Evolutionary conservation across 2,888 invertebrate genomes (phyloP).

Genomic region (Hedya salicella): DNA sequence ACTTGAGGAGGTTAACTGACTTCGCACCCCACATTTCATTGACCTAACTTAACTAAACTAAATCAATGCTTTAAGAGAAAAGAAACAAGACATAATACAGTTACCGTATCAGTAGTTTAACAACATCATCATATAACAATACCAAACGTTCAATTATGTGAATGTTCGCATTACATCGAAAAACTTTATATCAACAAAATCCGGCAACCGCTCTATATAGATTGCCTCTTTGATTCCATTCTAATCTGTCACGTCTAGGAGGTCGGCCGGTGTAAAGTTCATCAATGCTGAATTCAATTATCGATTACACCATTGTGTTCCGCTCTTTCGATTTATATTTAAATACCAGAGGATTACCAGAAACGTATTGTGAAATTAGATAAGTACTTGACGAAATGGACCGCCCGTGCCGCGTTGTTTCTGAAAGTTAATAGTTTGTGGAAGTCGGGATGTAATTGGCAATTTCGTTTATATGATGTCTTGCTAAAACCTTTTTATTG

Average conservation of each 20-base stretch:
- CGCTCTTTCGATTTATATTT: constrained; percentile 84
- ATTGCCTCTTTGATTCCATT: constrained; percentile 72
- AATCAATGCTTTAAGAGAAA: no score
- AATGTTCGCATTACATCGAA: no score
- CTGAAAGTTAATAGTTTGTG: constrained; percentile 48
- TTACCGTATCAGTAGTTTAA: no score
- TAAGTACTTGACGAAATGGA: constrained; percentile 74
- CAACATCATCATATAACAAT: no score
- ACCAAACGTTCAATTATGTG: no score
- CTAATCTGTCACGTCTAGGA: constrained; percentile 84
- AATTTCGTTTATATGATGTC: constrained; percentile 22
- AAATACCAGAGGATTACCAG: constrained; percentile 83
- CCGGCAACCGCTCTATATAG: constrained; percentile 59
- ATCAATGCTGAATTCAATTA: constrained; percentile 85
- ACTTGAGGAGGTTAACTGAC: no score
- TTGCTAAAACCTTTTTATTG: background rate
- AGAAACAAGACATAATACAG: no score
- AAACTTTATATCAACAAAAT: background rate
- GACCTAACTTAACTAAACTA: no score
- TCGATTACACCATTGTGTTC: constrained; percentile 84
- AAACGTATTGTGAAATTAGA: constrained; percentile 82
- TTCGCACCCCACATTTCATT: no score
- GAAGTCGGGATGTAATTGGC: constrained; percentile 10
- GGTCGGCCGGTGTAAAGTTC: constrained; percentile 84
- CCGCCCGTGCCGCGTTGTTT: constrained; percentile 67